Percentiles rank a stretch among this genome's conserved stretches.
phyloP scores from a whole-genome alignment of 2,888 invertebrate genomes.

The Sicus ferrugineus region DNA sequence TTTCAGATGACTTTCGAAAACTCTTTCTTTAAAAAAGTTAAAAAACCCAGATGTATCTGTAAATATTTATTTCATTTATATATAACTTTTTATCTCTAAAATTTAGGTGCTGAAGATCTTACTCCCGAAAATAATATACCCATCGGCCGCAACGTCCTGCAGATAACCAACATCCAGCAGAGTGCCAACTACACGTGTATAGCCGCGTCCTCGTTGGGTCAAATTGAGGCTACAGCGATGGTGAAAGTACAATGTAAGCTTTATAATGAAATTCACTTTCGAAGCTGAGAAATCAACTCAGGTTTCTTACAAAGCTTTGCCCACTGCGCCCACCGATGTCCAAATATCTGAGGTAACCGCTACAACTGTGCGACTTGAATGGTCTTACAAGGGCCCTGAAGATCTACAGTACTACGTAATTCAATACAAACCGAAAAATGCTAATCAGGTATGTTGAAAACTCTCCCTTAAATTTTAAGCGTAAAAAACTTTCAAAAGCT shows the following conservation, averaged over 20 bases:
- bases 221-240: conserved; percentile 85
- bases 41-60: neutral
- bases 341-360: conserved; percentile 93
- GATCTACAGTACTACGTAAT: conserved; percentile 96
- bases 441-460: conserved; percentile 74
- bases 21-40: neutral
- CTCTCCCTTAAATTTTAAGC: conserved; percentile 21
- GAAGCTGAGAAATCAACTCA: too few relatives aligned
- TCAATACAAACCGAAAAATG: conserved; percentile 94
- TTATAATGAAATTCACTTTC: too few relatives aligned
- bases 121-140: conserved; percentile 89
- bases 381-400: conserved; percentile 89
- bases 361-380: conserved; percentile 88
- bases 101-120: conserved; percentile 76
- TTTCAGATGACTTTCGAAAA: too few relatives aligned
- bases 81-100: neutral
- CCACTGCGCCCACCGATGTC: conserved; percentile 89
- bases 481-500: too few relatives aligned
- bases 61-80: neutral
- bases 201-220: conserved; percentile 92
- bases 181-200: conserved; percentile 97
- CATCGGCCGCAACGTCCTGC: conserved; percentile 85
- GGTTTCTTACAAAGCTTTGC: conserved; percentile 75
- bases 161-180: conserved; percentile 85
- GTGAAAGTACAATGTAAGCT: conserved; percentile 97